Conservation (phyloP, 2,888 invertebrate genomes). For the Caenorhabditis sp. region DNA sequence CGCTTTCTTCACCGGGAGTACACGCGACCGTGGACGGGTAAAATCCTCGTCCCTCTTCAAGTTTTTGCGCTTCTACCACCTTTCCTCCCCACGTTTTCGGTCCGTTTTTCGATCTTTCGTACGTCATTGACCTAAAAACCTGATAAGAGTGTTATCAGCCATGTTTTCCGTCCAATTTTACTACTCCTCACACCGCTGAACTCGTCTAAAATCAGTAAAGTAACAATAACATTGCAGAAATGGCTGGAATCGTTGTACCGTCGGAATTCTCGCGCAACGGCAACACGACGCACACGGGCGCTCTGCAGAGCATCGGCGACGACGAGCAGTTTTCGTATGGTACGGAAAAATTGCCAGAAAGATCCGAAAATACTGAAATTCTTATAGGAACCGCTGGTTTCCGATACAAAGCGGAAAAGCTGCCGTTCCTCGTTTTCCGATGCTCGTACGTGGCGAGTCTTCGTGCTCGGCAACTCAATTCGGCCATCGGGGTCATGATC, state of each 20-base stretch:
- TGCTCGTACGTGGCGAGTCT: conserved; percentile 94
- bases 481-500: conserved; percentile 93
- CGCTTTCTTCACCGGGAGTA: neutral
- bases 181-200: neutral
- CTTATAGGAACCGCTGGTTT: conserved; percentile 74
- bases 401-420: conserved; percentile 79
- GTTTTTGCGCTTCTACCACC: neutral
- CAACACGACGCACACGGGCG: conserved; percentile 37
- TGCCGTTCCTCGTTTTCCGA: conserved; percentile 93
- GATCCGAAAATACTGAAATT: neutral
- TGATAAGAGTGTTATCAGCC: conserved; percentile 4
- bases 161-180: neutral
- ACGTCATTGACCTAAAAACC: neutral
- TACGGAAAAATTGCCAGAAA: neutral
- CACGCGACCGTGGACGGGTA: conserved; percentile 1
- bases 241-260: conserved; percentile 52
- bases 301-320: conserved; percentile 11
- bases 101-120: conserved; percentile 2
- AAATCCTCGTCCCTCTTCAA: neutral
- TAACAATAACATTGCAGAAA: conserved; percentile 25
- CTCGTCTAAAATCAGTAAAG: too few relatives aligned
- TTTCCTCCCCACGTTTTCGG: neutral
- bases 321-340: conserved; percentile 35
- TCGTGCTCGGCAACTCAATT: conserved; percentile 84
- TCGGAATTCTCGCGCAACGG: conserved; percentile 44